These are phyloP conservation scores for Thamnaconus septentrionalis DNA, from an alignment of 2,113 vertebrate genomes.

Conservation along the genomic window DNA sequence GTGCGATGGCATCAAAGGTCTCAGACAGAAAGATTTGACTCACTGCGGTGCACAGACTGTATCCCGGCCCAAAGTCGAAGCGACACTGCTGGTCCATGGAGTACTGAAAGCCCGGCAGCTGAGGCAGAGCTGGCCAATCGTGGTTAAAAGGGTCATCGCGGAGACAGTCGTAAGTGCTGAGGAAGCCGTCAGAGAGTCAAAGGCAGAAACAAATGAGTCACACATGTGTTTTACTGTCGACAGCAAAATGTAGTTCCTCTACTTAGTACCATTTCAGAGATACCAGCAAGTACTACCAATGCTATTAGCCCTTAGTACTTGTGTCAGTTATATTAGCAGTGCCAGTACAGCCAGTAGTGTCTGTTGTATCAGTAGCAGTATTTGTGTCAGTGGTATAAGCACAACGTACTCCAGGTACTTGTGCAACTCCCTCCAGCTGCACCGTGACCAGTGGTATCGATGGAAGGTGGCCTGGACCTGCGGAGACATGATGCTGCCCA, in stretches of 20 bases:
- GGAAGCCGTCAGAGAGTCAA: slow-evolving; percentile 23
- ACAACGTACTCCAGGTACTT: slow-evolving; percentile 84
- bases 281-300: no score
- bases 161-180: slow-evolving; percentile 93
- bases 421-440: slow-evolving; percentile 93
- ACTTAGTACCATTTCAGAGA: no score
- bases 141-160: slow-evolving; percentile 93
- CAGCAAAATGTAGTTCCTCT: no score
- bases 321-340: background rate
- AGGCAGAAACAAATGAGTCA: background rate
- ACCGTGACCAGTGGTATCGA: slow-evolving; percentile 95
- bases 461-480: slow-evolving; percentile 93
- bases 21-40: background rate
- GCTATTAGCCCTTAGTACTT: background rate
- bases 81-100: slow-evolving; percentile 97
- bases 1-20: slow-evolving; percentile 5
- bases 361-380: background rate
- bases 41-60: slow-evolving; percentile 94
- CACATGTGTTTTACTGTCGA: background rate
- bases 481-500: slow-evolving; percentile 98
- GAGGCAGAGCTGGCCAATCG: slow-evolving; percentile 88
- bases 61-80: slow-evolving; percentile 92
- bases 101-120: slow-evolving; percentile 90
- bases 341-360: no score
- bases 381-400: background rate